Conservation (phyloP, 2,888 invertebrate genomes). For the Ecliptopera silaceata region DNA sequence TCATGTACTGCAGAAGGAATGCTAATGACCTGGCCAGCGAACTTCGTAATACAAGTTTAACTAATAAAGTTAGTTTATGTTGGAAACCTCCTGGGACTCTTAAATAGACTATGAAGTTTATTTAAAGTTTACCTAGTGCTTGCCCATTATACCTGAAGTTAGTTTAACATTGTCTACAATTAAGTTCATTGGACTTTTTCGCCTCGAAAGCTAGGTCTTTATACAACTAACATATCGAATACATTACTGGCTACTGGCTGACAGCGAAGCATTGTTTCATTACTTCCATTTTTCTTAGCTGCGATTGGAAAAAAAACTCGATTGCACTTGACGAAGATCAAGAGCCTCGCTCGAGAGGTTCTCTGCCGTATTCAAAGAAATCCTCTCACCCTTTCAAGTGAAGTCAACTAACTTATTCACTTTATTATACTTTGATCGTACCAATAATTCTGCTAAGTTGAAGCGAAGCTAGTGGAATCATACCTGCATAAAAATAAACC, state of each 20-base stretch:
- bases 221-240: background rate
- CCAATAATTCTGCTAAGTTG: no score
- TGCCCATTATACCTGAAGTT: background rate
- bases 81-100: background rate
- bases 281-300: conserved; percentile 15
- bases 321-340: conserved; percentile 21
- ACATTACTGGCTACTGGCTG: conserved; percentile 2
- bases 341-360: conserved; percentile 12
- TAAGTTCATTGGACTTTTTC: background rate
- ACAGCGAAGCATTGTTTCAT: background rate
- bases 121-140: no score
- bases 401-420: conserved; percentile 2
- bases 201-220: background rate
- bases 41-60: conserved; percentile 9
- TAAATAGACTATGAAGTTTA: background rate
- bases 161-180: background rate
- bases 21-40: conserved; percentile 2
- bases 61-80: conserved; percentile 12
- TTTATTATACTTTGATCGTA: background rate
- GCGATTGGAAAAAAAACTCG: conserved; percentile 23
- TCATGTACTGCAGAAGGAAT: background rate
- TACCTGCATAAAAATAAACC: background rate
- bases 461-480: no score
- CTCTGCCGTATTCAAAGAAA: conserved; percentile 17
- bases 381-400: background rate